Conservation (phyloP, 2,113 vertebrate species). For the Rhinopomastus cyanomelas region DNA sequence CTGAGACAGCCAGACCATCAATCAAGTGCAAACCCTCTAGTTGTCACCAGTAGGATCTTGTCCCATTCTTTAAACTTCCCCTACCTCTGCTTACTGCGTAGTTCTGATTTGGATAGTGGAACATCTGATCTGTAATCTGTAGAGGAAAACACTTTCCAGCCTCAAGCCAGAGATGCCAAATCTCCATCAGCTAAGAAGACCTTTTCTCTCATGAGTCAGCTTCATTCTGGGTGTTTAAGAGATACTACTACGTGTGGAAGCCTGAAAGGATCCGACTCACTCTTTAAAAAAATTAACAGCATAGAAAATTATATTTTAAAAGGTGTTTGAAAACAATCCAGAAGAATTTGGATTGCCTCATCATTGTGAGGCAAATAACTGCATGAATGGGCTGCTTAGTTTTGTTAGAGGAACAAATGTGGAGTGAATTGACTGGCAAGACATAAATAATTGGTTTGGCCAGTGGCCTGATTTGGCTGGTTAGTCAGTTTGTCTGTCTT, state of each 20-base stretch:
- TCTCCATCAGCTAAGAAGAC: constrained; percentile 12
- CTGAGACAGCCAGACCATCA: constrained; percentile 43
- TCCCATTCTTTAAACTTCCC: background rate
- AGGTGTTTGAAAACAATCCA: constrained; percentile 21
- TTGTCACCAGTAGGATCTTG: constrained; percentile 34
- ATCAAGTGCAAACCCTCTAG: constrained; percentile 35
- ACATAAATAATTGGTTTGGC: constrained; percentile 66
- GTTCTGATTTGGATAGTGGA: constrained; percentile 42
- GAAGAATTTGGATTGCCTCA: background rate
- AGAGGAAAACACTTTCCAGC: constrained; percentile 27
- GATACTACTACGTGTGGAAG: background rate
- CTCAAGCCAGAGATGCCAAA: background rate
- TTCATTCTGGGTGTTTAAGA: constrained; percentile 20
- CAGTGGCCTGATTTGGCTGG: constrained; percentile 25
- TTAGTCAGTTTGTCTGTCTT: constrained; percentile 45
- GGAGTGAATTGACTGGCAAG: constrained; percentile 19
- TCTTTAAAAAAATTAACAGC: background rate
- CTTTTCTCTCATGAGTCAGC: background rate
- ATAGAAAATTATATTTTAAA: background rate
- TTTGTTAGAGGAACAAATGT: constrained; percentile 25
- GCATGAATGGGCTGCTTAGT: background rate
- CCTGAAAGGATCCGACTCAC: background rate
- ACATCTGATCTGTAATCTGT: constrained; percentile 38
- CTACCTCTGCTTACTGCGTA: background rate
- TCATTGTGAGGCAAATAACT: constrained; percentile 21